Conservation (phyloP, 2,797 vertebrate species). For the Gymnothorax javanicus region DNA sequence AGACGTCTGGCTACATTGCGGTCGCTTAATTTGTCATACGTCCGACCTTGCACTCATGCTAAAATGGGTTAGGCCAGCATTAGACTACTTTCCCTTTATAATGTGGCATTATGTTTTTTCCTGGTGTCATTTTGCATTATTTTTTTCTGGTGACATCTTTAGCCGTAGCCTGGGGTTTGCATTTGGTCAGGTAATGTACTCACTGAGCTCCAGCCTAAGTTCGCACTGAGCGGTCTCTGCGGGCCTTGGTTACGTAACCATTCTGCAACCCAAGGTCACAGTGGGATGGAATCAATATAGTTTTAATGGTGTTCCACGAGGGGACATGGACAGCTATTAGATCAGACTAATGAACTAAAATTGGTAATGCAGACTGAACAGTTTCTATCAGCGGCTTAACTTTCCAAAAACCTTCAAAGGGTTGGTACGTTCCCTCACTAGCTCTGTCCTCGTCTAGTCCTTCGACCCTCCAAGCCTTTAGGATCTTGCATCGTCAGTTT, state of each 20-base stretch:
- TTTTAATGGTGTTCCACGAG: neutral
- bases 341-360: too few species aligned
- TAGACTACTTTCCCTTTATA: neutral
- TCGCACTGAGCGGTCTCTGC: neutral
- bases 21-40: neutral
- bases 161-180: neutral
- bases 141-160: neutral
- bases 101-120: neutral
- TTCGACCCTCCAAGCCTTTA: too few species aligned
- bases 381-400: too few species aligned
- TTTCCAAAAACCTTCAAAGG: too few species aligned
- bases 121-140: conserved; percentile 10
- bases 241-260: neutral
- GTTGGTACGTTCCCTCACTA: too few species aligned
- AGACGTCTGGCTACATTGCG: neutral
- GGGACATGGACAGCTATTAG: neutral
- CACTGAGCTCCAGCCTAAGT: neutral
- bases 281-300: neutral
- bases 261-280: neutral
- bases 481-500: neutral
- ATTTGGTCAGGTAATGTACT: neutral
- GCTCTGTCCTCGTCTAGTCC: too few species aligned
- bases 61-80: neutral
- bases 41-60: conserved; percentile 4
- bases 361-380: too few species aligned